phyloP scores from a whole-genome alignment of 2,797 vertebrate species.

The Sebastiscus albofasciatus region DNA sequence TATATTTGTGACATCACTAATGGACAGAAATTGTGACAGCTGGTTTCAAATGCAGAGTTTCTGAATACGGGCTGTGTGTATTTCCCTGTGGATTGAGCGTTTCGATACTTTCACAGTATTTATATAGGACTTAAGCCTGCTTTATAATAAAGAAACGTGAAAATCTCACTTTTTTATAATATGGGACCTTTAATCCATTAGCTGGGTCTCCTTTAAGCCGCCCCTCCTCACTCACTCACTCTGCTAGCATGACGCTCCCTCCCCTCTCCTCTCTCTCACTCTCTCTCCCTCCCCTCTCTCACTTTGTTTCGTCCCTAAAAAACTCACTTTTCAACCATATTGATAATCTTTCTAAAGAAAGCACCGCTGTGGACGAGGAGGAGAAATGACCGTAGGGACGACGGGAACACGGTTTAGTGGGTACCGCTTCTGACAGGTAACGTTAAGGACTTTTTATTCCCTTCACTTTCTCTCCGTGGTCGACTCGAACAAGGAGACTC shows the following conservation, averaged over 20 bases:
- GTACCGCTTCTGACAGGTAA: conserved; percentile 68
- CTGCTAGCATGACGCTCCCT: background rate
- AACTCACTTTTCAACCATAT: conserved; percentile 1
- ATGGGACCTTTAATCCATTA: conserved; percentile 23
- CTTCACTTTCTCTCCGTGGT: background rate
- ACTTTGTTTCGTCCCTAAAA: conserved; percentile 7
- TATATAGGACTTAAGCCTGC: no score
- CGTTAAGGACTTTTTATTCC: background rate
- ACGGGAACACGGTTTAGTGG: background rate
- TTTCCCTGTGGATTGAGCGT: no score
- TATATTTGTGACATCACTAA: no score
- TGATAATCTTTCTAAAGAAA: background rate
- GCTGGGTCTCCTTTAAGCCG: conserved; percentile 58
- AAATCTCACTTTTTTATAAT: no score
- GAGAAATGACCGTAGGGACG: conserved; percentile 19
- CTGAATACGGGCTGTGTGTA: no score
- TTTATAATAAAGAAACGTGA: rapidly evolving
- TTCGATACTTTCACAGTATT: no score
- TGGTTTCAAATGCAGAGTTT: no score
- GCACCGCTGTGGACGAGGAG: background rate
- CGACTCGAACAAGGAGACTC: conserved; percentile 29
- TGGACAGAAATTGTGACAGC: no score
- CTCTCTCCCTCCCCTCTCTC: background rate
- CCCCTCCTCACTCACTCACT: background rate
- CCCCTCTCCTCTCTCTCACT: background rate